Evolutionary conservation across 2,113 vertebrate species (phyloP).

Genomic region (Taurulus bubalis): DNA sequence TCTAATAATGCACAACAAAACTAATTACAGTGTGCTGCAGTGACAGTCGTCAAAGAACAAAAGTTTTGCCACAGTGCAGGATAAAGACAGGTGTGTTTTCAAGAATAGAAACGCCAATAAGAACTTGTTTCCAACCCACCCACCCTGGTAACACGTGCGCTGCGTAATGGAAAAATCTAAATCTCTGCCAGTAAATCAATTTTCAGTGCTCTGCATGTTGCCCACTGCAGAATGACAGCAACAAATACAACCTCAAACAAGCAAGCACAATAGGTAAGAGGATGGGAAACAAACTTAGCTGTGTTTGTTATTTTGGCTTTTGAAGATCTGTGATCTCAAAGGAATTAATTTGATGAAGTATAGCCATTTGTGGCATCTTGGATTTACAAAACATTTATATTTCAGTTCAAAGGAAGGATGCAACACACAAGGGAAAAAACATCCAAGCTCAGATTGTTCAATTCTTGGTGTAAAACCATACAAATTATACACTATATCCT

Average conservation of each 20-base stretch:
- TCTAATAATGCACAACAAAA: slow-evolving; percentile 49
- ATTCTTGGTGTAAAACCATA: background rate
- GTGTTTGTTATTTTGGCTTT: slow-evolving; percentile 18
- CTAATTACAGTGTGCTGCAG: slow-evolving; percentile 29
- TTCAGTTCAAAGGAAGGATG: background rate
- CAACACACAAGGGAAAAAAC: background rate
- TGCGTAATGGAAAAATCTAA: slow-evolving; percentile 82
- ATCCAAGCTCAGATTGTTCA: background rate
- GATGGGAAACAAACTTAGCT: background rate
- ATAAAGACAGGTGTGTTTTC: slow-evolving; percentile 33
- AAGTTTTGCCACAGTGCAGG: slow-evolving; percentile 3
- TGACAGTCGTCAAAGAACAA: slow-evolving; percentile 7
- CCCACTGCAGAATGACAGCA: slow-evolving; percentile 61
- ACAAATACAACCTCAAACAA: slow-evolving; percentile 44
- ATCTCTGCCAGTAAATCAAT: slow-evolving; percentile 80
- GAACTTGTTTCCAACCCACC: slow-evolving; percentile 29
- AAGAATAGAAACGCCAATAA: slow-evolving; percentile 12
- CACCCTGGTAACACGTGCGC: slow-evolving; percentile 40
- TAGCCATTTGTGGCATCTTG: background rate
- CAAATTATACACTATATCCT: background rate
- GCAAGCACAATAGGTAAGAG: slow-evolving; percentile 23
- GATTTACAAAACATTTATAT: background rate
- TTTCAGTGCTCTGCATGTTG: slow-evolving; percentile 69
- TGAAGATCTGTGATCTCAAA: background rate
- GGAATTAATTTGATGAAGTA: background rate